Evolutionary conservation across 2,113 vertebrate genomes (phyloP).

Genomic region (Montifringilla adamsi): DNA sequence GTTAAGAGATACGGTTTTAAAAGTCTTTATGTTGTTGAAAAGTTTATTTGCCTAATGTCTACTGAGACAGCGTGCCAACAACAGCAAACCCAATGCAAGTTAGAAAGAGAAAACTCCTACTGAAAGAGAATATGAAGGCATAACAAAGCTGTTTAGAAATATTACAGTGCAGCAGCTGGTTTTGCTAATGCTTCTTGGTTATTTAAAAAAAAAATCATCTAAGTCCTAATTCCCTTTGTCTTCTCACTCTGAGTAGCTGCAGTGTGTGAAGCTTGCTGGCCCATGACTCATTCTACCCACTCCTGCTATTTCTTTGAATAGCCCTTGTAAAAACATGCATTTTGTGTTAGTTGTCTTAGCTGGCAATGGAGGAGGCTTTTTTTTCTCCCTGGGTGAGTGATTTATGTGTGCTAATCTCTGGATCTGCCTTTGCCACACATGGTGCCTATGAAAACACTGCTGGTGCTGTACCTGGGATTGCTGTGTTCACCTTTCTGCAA

Average conservation of each 20-base stretch:
- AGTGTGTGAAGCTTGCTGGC: slow-evolving; percentile 1
- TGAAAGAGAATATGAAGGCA: slow-evolving; percentile 5
- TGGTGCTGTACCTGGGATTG: neutral
- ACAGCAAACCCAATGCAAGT: slow-evolving; percentile 17
- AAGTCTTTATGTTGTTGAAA: slow-evolving; percentile 7
- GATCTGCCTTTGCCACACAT: slow-evolving; percentile 1
- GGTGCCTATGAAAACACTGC: neutral
- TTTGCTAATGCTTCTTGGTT: slow-evolving; percentile 29
- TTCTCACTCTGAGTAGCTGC: slow-evolving; percentile 32
- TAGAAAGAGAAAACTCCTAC: neutral
- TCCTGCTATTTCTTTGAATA: slow-evolving; percentile 34
- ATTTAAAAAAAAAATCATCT: slow-evolving; percentile 12
- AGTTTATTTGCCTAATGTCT: slow-evolving; percentile 36
- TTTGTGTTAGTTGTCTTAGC: slow-evolving; percentile 12
- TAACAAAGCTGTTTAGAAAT: slow-evolving; percentile 38
- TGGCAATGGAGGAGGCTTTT: neutral
- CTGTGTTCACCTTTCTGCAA: neutral
- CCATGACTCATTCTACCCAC: slow-evolving; percentile 65
- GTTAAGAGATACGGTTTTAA: slow-evolving; percentile 2
- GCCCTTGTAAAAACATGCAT: slow-evolving; percentile 53
- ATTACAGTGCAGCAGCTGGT: slow-evolving; percentile 47
- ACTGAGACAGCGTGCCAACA: slow-evolving; percentile 13
- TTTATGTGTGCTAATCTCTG: neutral
- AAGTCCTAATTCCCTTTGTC: slow-evolving; percentile 58
- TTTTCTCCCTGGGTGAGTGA: slow-evolving; percentile 20